Evolutionary conservation across 2,888 invertebrate species (phyloP), one percentile per base, ranked within the genome.

Genomic region (Pachliopta kotzebuea): DNA sequence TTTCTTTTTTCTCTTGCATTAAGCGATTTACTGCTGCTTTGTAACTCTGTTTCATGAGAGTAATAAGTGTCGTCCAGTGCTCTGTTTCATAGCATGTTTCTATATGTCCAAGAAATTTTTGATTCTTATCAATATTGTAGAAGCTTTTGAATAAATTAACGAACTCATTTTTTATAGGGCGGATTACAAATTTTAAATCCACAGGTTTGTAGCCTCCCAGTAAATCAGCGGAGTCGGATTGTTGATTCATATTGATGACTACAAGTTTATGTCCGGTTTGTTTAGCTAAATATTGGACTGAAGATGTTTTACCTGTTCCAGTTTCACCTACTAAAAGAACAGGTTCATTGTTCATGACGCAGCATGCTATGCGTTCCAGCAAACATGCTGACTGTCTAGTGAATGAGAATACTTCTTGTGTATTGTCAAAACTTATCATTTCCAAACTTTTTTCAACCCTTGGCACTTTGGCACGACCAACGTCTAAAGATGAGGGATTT

Each of bases 171-270:
- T 94, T 94, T 53, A 99, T 92, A 0, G 98, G 98, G 58, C 93
- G 90, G 29, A 99, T 93, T 0, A 98, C 93, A 74, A 95, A 95
- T 76, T 96, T 96, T 17, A 98, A 84, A 81, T 99, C 98, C 0
- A 99, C 97, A 0, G 99, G 99, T 84, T 99, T 99, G 80, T 97
- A 97, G 69, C 99, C 99, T 64, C 99, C 99, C 0, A 99, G 93
- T 50, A 99, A 93, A 90, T 99, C 99, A 0, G 98, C 96, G 11
- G 97, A 97, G 86, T 99, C 99, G 56, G 98, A 99, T 80, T 99
- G 99, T 79, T 99, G 99, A 80, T 99, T 99, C 97, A 99, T 97
- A 81, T 99, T 99, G 26, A 99, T 96, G 0, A 99, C 99, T 37
- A 96, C 93, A 37, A 99, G 91, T 77, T 95, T 96, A 72, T 97